phyloP scores from a whole-genome alignment of 2,797 vertebrate genomes.

The Thripadectes ignobilis region DNA sequence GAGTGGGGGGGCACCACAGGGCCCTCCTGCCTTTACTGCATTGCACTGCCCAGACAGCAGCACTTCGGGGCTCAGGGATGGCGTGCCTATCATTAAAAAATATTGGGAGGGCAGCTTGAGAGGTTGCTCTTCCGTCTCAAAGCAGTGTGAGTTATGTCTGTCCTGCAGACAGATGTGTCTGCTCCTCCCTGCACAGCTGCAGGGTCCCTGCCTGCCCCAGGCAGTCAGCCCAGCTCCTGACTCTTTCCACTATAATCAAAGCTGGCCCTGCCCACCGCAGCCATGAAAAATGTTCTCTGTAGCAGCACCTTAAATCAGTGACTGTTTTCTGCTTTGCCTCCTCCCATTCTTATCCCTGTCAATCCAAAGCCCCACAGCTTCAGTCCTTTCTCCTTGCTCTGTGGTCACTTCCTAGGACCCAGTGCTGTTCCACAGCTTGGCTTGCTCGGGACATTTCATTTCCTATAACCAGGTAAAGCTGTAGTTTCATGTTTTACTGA shows the following conservation, averaged over 20 bases:
- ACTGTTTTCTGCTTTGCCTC: neutral
- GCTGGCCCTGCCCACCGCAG: neutral
- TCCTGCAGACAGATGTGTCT: neutral
- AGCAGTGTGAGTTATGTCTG: neutral
- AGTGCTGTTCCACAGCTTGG: neutral
- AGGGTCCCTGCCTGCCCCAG: neutral
- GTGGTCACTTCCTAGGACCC: neutral
- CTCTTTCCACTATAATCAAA: too few relatives aligned
- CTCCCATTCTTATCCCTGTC: neutral
- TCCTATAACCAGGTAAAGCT: neutral
- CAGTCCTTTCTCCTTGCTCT: neutral
- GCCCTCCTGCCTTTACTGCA: neutral
- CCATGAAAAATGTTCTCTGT: neutral
- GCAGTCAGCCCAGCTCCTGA: neutral
- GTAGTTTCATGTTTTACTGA: neutral
- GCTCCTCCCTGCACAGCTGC: neutral
- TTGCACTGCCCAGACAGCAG: fast-evolving
- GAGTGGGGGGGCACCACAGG: neutral
- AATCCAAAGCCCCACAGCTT: neutral
- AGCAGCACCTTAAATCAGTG: neutral
- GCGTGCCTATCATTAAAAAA: fast-evolving
- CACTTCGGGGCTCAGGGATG: neutral
- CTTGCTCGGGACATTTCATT: fast-evolving
- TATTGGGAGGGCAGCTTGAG: neutral
- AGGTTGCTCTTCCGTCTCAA: neutral